phyloP scores from a whole-genome alignment of 2,888 invertebrate genomes.

The Melanostoma mellinum region DNA sequence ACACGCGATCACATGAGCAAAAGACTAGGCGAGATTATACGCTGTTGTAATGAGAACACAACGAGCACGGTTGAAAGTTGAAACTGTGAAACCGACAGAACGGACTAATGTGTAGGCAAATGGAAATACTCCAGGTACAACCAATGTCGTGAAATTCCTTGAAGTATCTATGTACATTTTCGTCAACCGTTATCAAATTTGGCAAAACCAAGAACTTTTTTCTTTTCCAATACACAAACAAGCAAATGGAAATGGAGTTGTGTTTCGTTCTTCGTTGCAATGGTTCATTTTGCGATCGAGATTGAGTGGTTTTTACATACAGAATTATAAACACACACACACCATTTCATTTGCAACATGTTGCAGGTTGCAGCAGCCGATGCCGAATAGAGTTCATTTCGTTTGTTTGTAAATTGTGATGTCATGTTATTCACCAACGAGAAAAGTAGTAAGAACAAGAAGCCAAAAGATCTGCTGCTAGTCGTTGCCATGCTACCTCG shows the following conservation, averaged over 20 bases:
- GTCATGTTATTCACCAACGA: no score
- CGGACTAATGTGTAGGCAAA: no score
- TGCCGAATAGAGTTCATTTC: no score
- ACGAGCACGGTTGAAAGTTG: not conserved
- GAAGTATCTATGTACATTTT: no score
- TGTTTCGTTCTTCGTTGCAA: not conserved
- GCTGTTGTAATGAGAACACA: not conserved
- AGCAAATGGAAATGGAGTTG: not conserved
- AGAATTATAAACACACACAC: not conserved
- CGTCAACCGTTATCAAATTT: not conserved
- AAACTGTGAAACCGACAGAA: not conserved
- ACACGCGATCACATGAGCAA: slow-evolving; percentile 19
- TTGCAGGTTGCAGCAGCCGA: not conserved
- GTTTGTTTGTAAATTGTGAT: no score
- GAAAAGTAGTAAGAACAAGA: no score
- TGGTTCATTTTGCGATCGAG: slow-evolving; percentile 23
- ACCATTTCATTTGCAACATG: slow-evolving; percentile 10
- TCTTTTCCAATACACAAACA: slow-evolving; percentile 4
- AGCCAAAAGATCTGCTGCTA: no score
- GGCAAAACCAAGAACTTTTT: not conserved
- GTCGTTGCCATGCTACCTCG: no score
- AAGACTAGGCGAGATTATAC: not conserved
- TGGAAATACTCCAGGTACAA: no score
- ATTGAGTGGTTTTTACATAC: slow-evolving; percentile 16
- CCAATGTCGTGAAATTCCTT: no score